Evolutionary conservation across 2,797 vertebrate genomes (phyloP), one percentile per base, ranked within the genome.

Genomic region (Phrynocephalus guinanensis): DNA sequence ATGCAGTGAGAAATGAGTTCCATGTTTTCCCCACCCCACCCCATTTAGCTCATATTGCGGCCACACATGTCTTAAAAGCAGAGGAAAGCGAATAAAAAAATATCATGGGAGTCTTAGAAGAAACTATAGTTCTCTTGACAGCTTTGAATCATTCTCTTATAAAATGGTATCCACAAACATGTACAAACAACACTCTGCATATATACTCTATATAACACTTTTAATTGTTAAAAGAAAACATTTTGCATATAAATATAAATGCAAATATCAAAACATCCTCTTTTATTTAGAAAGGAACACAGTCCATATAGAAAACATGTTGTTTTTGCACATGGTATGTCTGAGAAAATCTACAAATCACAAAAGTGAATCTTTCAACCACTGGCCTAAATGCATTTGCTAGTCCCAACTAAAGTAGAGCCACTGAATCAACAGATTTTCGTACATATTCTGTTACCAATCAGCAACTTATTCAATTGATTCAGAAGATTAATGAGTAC

Each of bases 281-380:
- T 87, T 78, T 70, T 24, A 71, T 56, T 44, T 79, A 20, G 18
- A 82, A 82, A 86, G 1, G 10, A 78, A 24, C 28, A 2, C 0
- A 18, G 79, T 87, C 82, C 56, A 0, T 76, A n/a, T 33, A 20
- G 28, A 90, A 89, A 87, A 83, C 52, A 52, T 52, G 7, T 52
- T 10, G 9, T 86, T 3, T 0, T 13, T 0, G 0, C 30, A 86
- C 73, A 88, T 66, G 6, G 44, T 88, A 71, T 0, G 5, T 22
- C 26, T 68, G 28, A 2, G 87, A 56, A 92, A 88, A 91, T 87
- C 52, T 76, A 86, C 1, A 8, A 88, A 18, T 16, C 84, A 26
- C 72, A 38, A 24, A 84, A 90, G 2, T 13, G 28, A 90, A 88
- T 13, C 84, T 90, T 91, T 77, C 82, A 90, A 56, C 20, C 38